A percentile compares a stretch with the other conserved stretches of the same genome.
Evolutionary conservation across 1,140 invertebrate genomes (phyloP).

Genomic region (Myzus persicae): DNA sequence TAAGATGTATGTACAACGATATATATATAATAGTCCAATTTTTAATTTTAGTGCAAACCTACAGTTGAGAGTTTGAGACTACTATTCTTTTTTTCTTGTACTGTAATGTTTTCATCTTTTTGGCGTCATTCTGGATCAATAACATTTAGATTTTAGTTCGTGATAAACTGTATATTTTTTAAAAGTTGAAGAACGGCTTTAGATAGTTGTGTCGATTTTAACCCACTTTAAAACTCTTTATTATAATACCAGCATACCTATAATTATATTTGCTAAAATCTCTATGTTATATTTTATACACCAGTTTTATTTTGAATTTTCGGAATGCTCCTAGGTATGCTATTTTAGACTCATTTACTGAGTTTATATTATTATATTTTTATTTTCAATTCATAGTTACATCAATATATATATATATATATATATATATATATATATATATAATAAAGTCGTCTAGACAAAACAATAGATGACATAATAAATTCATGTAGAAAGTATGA

Average conservation of each 20-base stretch:
- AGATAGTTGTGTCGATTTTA: too few relatives aligned
- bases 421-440: background rate
- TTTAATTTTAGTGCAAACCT: too few relatives aligned
- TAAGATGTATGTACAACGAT: too few relatives aligned
- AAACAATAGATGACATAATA: slow-evolving; percentile 14
- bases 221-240: too few relatives aligned
- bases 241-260: too few relatives aligned
- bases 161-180: background rate
- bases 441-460: background rate
- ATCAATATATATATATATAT: background rate
- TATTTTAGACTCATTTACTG: background rate
- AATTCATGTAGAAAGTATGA: background rate
- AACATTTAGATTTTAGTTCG: too few relatives aligned
- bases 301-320: background rate
- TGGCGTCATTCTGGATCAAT: too few relatives aligned
- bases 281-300: background rate
- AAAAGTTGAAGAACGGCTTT: too few relatives aligned
- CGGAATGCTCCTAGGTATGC: background rate
- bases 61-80: too few relatives aligned
- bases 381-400: background rate
- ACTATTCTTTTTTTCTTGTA: too few relatives aligned
- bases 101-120: too few relatives aligned
- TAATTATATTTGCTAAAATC: background rate
- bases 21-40: too few relatives aligned
- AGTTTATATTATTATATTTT: background rate